phyloP scores from a whole-genome alignment of 2,113 vertebrate genomes.

The Corydoras sp. region DNA sequence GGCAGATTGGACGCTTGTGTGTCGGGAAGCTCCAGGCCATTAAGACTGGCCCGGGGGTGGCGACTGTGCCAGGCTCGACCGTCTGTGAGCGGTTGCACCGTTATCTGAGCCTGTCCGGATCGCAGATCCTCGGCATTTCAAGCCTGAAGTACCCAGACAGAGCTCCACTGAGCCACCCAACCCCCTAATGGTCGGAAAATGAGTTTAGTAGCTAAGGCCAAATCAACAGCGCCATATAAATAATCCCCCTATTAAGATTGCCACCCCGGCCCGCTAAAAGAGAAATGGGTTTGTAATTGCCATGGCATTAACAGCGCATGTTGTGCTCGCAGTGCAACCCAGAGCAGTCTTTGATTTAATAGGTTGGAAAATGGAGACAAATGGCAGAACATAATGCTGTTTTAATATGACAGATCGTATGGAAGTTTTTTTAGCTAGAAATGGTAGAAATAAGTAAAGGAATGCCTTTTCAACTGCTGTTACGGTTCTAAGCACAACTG shows the following conservation, averaged over 20 bases:
- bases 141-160: conserved; percentile 39
- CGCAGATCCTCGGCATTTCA: conserved; percentile 41
- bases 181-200: conserved; percentile 49
- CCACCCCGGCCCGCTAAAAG: conserved; percentile 39
- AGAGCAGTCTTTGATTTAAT: conserved; percentile 30
- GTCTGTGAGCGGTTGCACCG: conserved; percentile 33
- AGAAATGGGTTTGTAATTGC: conserved; percentile 41
- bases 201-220: conserved; percentile 40
- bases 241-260: conserved; percentile 43
- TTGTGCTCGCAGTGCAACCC: conserved; percentile 23
- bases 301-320: conserved; percentile 34
- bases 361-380: conserved; percentile 27
- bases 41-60: conserved; percentile 17
- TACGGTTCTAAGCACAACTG: not conserved
- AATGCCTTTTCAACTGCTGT: not conserved
- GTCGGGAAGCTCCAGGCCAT: not conserved
- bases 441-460: not conserved
- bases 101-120: conserved; percentile 47
- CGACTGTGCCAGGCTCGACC: conserved; percentile 30
- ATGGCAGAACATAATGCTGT: conserved; percentile 14
- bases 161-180: conserved; percentile 37
- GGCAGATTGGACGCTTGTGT: not conserved
- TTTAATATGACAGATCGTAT: conserved; percentile 7
- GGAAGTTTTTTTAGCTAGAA: not conserved
- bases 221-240: conserved; percentile 41